These are phyloP conservation scores for Magallana angulata DNA, from an alignment of 1,140 invertebrate species.

Conservation along the genomic window DNA sequence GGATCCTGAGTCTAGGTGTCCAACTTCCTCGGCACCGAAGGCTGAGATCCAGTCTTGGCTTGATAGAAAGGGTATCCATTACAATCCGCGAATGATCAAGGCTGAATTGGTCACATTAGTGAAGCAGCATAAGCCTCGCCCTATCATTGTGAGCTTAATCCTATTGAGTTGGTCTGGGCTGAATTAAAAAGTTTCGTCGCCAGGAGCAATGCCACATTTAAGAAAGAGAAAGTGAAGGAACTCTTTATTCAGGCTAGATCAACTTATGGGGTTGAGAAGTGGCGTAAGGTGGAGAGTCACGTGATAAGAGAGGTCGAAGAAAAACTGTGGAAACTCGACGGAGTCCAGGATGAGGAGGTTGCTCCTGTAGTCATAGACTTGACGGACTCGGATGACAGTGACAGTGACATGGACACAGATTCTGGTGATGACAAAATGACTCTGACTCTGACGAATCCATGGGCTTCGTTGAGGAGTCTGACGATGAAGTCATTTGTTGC, in stretches of 20 bases:
- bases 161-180: too few species aligned
- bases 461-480: not conserved
- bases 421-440: conserved; percentile 17
- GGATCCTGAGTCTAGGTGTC: conserved; percentile 11
- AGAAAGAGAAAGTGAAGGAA: too few species aligned
- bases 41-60: conserved; percentile 38
- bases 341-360: not conserved
- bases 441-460: not conserved
- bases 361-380: conserved; percentile 23
- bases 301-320: too few species aligned
- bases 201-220: too few species aligned
- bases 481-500: conserved; percentile 9
- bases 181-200: too few species aligned
- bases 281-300: too few species aligned
- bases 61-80: conserved; percentile 20
- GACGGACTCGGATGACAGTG: not conserved
- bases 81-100: conserved; percentile 14
- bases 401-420: conserved; percentile 1
- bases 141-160: too few species aligned
- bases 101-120: not conserved
- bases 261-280: too few species aligned
- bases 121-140: conserved; percentile 4
- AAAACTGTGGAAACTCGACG: conserved; percentile 14
- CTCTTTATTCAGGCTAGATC: too few species aligned
- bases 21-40: not conserved